phyloP scores from a whole-genome alignment of 2,797 vertebrate species.

The Lutjanus argentimaculatus region DNA sequence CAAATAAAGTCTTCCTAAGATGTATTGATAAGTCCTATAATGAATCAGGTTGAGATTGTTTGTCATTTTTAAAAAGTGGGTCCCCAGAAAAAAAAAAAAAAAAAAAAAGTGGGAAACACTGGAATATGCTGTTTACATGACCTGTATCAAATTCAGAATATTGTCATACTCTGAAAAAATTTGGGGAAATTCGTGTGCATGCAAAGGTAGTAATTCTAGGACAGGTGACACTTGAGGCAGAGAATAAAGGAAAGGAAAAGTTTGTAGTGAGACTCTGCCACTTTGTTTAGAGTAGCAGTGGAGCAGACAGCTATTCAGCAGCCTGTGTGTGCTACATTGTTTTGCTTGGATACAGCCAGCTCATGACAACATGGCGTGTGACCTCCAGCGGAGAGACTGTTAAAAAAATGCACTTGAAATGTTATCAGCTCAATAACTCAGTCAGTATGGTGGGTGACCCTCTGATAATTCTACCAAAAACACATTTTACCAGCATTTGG shows the following conservation, averaged over 20 bases:
- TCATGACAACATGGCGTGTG: background rate
- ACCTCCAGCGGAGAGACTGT: background rate
- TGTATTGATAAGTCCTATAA: too few species aligned
- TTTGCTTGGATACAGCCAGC: constrained; percentile 4
- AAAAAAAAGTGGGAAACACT: too few species aligned
- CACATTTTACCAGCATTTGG: constrained; percentile 39
- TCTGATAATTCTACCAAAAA: constrained; percentile 8
- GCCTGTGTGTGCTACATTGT: background rate
- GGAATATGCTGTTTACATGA: too few species aligned
- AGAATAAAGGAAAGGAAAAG: background rate
- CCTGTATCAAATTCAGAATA: too few species aligned
- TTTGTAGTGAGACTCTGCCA: background rate
- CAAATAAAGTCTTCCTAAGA: too few species aligned
- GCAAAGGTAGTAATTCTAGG: too few species aligned
- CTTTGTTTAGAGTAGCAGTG: background rate
- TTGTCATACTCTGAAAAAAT: too few species aligned
- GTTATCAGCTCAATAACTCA: background rate
- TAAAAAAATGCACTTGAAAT: constrained; percentile 2
- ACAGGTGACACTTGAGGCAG: background rate
- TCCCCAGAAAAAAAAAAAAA: too few species aligned
- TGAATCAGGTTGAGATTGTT: too few species aligned
- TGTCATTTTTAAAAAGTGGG: too few species aligned
- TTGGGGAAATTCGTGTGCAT: too few species aligned
- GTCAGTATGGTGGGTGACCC: background rate
- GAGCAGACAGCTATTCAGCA: background rate